Evolutionary conservation across 2,113 vertebrate genomes (phyloP).

Genomic region (Ranitomeya variabilis): DNA sequence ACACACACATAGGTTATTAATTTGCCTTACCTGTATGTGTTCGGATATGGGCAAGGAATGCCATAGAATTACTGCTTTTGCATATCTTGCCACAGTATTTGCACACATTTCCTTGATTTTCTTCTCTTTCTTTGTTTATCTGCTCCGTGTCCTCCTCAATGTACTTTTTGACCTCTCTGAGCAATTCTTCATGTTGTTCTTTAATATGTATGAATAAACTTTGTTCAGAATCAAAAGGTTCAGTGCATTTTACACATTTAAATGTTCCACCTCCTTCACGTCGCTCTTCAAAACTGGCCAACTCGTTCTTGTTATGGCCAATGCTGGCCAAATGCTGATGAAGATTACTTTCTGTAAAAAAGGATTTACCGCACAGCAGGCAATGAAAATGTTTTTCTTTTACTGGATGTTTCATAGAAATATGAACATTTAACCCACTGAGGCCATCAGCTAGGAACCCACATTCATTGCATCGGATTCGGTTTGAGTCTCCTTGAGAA

Average conservation of each 20-base stretch:
- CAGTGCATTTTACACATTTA: conserved; percentile 93
- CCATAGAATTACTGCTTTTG: conserved; percentile 98
- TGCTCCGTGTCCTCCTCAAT: conserved; percentile 96
- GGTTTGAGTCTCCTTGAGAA: conserved; percentile 66
- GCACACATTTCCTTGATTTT: conserved; percentile 94
- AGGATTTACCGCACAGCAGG: conserved; percentile 94
- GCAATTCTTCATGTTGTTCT: conserved; percentile 93
- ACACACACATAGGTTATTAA: neutral
- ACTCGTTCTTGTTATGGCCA: conserved; percentile 89
- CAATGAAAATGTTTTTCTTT: conserved; percentile 98
- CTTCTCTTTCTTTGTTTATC: conserved; percentile 94
- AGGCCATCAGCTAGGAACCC: conserved; percentile 95
- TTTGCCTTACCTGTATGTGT: conserved; percentile 90
- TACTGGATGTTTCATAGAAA: conserved; percentile 96
- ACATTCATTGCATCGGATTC: conserved; percentile 94
- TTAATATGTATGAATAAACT: conserved; percentile 95
- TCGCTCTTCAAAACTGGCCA: conserved; percentile 90
- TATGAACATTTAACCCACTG: conserved; percentile 95
- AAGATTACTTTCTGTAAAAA: conserved; percentile 95
- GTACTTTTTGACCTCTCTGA: conserved; percentile 95
- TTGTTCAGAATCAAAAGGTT: conserved; percentile 90
- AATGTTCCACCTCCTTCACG: conserved; percentile 92
- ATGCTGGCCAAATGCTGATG: conserved; percentile 95
- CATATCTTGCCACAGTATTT: conserved; percentile 97
- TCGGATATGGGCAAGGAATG: conserved; percentile 94